Percentiles rank a stretch among this genome's conserved stretches.
Evolutionary conservation across 2,797 vertebrate genomes (phyloP).

Genomic region (Anableps anableps): DNA sequence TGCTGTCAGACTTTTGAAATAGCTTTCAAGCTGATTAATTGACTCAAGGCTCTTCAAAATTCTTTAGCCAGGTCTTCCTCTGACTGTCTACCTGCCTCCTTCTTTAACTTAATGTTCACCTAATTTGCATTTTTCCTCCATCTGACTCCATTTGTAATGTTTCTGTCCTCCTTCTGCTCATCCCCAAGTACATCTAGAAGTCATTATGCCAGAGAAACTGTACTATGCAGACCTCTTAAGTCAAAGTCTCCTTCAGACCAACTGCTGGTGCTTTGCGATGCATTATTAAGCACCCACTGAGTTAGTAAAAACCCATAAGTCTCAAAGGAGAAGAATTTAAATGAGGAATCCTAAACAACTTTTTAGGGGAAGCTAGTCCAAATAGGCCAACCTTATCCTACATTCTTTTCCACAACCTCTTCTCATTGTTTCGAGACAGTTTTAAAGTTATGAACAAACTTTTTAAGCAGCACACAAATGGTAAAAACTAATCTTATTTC

Average conservation of each 20-base stretch:
- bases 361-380: conserved; percentile 21
- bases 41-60: conserved; percentile 44
- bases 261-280: conserved; percentile 45
- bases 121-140: conserved; percentile 12
- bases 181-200: conserved; percentile 41
- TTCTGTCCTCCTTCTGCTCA: conserved; percentile 14
- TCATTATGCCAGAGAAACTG: conserved; percentile 37
- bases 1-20: conserved; percentile 44
- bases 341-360: conserved; percentile 61
- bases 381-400: background rate
- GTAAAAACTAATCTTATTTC: too few relatives aligned
- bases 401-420: conserved; percentile 1
- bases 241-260: conserved; percentile 68
- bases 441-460: conserved; percentile 3
- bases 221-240: conserved; percentile 49
- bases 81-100: conserved; percentile 14
- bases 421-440: conserved; percentile 23
- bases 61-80: conserved; percentile 20
- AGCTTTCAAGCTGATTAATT: conserved; percentile 34
- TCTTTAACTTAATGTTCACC: conserved; percentile 15
- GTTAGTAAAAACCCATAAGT: conserved; percentile 52
- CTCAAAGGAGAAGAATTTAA: conserved; percentile 52
- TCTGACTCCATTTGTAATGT: conserved; percentile 5
- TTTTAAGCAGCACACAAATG: background rate
- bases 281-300: conserved; percentile 62